These are phyloP conservation scores for Oryctes rhinoceros DNA, from an alignment of 1,140 invertebrate species.

Conservation along the genomic window DNA sequence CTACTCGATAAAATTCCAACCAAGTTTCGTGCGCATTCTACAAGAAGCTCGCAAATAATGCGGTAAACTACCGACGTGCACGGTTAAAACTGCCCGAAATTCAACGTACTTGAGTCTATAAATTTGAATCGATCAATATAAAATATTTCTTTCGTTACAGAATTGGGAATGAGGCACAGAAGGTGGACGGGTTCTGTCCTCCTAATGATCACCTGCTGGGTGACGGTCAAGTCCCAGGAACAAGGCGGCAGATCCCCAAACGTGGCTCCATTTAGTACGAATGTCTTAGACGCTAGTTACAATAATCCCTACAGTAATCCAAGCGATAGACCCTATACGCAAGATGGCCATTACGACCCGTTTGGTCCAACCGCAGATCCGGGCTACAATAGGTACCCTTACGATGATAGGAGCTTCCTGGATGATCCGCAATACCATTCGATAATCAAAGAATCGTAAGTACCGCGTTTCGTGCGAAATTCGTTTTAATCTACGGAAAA, in stretches of 20 bases:
- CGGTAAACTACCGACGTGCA: too few relatives aligned
- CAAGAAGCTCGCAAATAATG: too few relatives aligned
- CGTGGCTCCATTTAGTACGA: conserved; percentile 38
- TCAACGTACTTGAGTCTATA: too few relatives aligned
- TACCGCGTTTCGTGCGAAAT: neutral
- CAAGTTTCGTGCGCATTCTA: too few relatives aligned
- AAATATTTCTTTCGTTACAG: neutral
- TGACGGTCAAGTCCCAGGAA: neutral
- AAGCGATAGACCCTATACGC: conserved; percentile 39
- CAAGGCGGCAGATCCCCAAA: neutral
- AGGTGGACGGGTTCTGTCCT: neutral
- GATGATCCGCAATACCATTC: conserved; percentile 37
- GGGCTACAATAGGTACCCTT: conserved; percentile 9
- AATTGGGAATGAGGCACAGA: neutral
- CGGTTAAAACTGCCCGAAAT: too few relatives aligned
- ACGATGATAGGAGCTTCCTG: conserved; percentile 7
- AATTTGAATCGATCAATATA: too few relatives aligned
- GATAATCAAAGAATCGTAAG: conserved; percentile 40
- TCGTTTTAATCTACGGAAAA: neutral
- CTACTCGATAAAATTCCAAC: too few relatives aligned
- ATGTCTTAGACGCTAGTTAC: conserved; percentile 43
- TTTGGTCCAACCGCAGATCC: conserved; percentile 16
- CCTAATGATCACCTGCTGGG: conserved; percentile 10
- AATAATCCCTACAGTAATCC: conserved; percentile 29
- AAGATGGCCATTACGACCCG: conserved; percentile 45